A percentile compares a stretch with the other conserved stretches of the same genome.
Evolutionary conservation across 2,888 invertebrate genomes (phyloP).

Genomic region (Athetis lepigone): DNA sequence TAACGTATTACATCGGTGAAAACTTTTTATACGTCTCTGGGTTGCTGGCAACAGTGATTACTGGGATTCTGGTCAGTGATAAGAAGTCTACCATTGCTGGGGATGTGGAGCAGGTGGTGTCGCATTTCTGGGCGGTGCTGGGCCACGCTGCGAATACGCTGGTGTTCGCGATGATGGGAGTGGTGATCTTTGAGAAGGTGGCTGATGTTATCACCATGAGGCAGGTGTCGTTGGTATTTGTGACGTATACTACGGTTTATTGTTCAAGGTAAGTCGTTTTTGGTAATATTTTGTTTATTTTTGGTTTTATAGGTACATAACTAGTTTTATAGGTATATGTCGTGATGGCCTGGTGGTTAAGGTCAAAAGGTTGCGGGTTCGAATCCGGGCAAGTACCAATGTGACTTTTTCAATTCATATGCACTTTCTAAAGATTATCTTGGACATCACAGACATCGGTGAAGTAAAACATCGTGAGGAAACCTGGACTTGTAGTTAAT

Average conservation of each 20-base stretch:
- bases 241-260: conserved; percentile 86
- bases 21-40: conserved; percentile 86
- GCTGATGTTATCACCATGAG: conserved; percentile 82
- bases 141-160: conserved; percentile 87
- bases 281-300: too few species aligned
- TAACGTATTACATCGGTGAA: conserved; percentile 85
- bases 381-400: too few species aligned
- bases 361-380: too few species aligned
- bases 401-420: too few species aligned
- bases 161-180: conserved; percentile 91
- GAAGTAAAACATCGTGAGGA: too few species aligned
- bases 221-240: conserved; percentile 82
- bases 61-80: conserved; percentile 81
- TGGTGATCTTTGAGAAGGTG: conserved; percentile 90
- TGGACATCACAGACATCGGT: too few species aligned
- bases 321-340: too few species aligned
- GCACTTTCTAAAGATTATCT: too few species aligned
- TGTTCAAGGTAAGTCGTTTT: conserved; percentile 76
- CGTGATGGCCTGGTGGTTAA: too few species aligned
- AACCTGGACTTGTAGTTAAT: too few species aligned
- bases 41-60: conserved; percentile 79
- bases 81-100: conserved; percentile 81
- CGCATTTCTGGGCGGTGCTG: conserved; percentile 80
- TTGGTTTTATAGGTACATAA: too few species aligned
- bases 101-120: conserved; percentile 81